Evolutionary conservation across 53 echinoderm and acorn worm genomes (phyloP).

Genomic region (Luidia sarsii): DNA sequence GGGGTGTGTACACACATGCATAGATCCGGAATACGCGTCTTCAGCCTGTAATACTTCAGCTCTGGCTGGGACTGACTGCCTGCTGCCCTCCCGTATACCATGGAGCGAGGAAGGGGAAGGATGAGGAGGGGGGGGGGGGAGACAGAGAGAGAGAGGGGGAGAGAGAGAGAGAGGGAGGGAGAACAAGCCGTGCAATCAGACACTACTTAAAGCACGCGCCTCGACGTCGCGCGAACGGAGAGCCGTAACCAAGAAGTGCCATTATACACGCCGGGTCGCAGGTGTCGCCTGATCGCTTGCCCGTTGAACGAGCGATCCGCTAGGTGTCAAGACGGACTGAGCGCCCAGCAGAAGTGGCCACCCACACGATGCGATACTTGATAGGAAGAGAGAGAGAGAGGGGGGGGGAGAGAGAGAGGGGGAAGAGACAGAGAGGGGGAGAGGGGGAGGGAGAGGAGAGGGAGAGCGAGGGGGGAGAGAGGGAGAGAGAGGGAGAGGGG

Average conservation of each 20-base stretch:
- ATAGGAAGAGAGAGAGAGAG: background rate
- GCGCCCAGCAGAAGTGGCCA: slow-evolving; percentile 19
- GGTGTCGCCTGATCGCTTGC: slow-evolving; percentile 43
- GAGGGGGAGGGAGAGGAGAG: too few species aligned
- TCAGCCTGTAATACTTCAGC: too few species aligned
- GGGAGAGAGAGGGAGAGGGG: background rate
- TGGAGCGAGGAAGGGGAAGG: too few species aligned
- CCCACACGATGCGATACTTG: slow-evolving; percentile 21
- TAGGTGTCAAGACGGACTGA: slow-evolving; percentile 49
- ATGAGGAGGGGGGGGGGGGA: too few species aligned
- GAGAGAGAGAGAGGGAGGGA: background rate
- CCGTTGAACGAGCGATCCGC: slow-evolving; percentile 39
- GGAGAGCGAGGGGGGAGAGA: background rate
- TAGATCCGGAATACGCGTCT: too few species aligned
- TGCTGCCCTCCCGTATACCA: too few species aligned
- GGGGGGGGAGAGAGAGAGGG: background rate
- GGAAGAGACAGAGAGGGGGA: background rate
- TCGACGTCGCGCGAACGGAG: slow-evolving; percentile 1
- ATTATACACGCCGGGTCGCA: slow-evolving; percentile 40
- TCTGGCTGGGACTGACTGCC: too few species aligned
- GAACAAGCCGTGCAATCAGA: slow-evolving; percentile 19
- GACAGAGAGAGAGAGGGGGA: too few species aligned
- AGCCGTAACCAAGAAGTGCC: slow-evolving; percentile 40
- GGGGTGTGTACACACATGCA: too few species aligned
- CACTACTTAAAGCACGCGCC: slow-evolving; percentile 21